Evolutionary conservation across 2,888 invertebrate genomes (phyloP).

Genomic region (Drosophila borborema): DNA sequence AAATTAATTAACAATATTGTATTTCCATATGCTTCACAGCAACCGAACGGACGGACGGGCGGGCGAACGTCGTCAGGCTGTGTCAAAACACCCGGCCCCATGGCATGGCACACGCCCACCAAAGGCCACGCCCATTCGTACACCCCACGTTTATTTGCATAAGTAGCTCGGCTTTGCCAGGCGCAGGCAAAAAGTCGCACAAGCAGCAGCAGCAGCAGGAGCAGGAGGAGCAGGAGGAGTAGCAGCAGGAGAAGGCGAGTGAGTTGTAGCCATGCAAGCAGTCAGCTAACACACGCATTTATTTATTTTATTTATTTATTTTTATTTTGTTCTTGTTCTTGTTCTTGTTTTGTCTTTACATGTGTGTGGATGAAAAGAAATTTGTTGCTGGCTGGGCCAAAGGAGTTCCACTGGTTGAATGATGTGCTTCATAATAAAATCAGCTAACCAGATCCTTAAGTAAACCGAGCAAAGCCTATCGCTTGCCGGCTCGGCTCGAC

Average conservation of each 20-base stretch:
- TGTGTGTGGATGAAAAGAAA: slow-evolving; percentile 43
- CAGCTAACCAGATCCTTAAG: slow-evolving; percentile 71
- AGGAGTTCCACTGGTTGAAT: slow-evolving; percentile 75
- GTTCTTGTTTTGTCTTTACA: slow-evolving; percentile 21
- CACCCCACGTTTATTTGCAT: slow-evolving; percentile 75
- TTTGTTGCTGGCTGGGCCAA: slow-evolving; percentile 34
- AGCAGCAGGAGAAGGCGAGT: no score
- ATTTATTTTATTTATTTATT: not conserved
- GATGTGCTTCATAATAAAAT: slow-evolving; percentile 77
- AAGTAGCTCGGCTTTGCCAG: slow-evolving; percentile 59
- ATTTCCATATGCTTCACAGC: slow-evolving; percentile 63
- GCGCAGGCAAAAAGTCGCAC: not conserved
- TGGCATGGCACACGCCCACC: slow-evolving; percentile 6
- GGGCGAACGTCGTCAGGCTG: not conserved
- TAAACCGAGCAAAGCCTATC: slow-evolving; percentile 61
- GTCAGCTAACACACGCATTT: slow-evolving; percentile 9
- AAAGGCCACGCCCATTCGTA: slow-evolving; percentile 49
- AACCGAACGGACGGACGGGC: not conserved
- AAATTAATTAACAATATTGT: slow-evolving; percentile 78
- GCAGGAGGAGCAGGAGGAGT: not conserved
- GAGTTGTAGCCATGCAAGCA: not conserved
- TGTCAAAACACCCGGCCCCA: slow-evolving; percentile 41
- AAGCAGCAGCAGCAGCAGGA: not conserved
- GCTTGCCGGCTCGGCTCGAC: slow-evolving; percentile 14
- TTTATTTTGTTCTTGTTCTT: not conserved